Percentiles rank a stretch among this genome's conserved stretches.
Evolutionary conservation across 2,797 vertebrate genomes (phyloP).

Genomic region (Erpetoichthys calabaricus): DNA sequence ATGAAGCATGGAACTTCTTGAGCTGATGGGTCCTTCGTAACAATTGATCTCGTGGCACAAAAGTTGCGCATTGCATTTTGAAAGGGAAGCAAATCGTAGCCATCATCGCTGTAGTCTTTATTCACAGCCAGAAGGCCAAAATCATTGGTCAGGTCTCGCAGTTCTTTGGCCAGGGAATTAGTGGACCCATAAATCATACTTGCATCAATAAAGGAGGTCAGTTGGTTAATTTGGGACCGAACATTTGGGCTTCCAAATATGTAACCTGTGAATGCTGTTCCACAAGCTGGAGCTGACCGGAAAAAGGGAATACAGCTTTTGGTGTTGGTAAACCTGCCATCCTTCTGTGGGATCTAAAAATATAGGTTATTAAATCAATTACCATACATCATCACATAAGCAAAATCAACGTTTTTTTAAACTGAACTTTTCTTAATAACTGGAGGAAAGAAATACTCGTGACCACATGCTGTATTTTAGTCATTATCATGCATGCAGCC

Average conservation of each 20-base stretch:
- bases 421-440: no score
- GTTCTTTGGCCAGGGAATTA: conserved; percentile 31
- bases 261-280: conserved; percentile 18
- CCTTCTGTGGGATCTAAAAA: conserved; percentile 33
- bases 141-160: conserved; percentile 48
- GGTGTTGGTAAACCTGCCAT: conserved; percentile 43
- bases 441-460: no score
- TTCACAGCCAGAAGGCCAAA: conserved; percentile 62
- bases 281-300: conserved; percentile 64
- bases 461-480: conserved; percentile 2
- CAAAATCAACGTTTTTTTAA: no score
- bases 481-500: conserved; percentile 22
- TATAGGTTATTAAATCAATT: background rate
- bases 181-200: conserved; percentile 64
- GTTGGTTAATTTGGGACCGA: conserved; percentile 68
- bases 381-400: no score
- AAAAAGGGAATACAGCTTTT: conserved; percentile 74
- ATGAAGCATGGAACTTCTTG: conserved; percentile 66
- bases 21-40: conserved; percentile 31
- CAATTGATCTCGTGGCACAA: conserved; percentile 54
- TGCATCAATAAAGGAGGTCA: conserved; percentile 66
- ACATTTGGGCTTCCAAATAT: conserved; percentile 37
- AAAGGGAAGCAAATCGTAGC: conserved; percentile 59
- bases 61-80: conserved; percentile 23
- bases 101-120: conserved; percentile 41